Percentiles rank a stretch among this genome's conserved stretches.
Conservation (phyloP, 2,113 vertebrate genomes). For the Phrynocephalus versicolor region DNA sequence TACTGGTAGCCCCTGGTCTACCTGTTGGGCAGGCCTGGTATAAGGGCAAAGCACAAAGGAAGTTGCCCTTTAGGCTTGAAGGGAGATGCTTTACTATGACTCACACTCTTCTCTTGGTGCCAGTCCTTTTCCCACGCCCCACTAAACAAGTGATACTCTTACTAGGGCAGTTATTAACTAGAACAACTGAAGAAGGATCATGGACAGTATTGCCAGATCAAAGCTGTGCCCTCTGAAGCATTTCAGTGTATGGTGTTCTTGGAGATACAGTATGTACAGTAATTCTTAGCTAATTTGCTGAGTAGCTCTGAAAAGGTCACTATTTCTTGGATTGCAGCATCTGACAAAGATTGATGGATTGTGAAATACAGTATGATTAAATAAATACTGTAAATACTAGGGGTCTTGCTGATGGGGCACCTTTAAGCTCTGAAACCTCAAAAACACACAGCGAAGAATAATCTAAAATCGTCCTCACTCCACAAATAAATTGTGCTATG, state of each 20-base stretch:
- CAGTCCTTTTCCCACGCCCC: too few species aligned
- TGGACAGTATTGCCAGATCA: background rate
- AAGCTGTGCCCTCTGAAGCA: background rate
- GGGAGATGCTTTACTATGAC: too few species aligned
- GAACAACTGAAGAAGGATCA: background rate
- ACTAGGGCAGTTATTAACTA: background rate
- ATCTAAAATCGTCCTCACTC: background rate
- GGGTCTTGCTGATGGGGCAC: too few species aligned
- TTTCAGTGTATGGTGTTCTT: background rate
- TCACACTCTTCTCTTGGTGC: too few species aligned
- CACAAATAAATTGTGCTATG: background rate
- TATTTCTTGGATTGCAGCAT: background rate
- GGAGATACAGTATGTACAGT: background rate
- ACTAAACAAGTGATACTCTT: background rate
- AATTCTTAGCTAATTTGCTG: too few species aligned
- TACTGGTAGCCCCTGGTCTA: too few species aligned
- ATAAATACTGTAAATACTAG: background rate
- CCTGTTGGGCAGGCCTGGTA: too few species aligned
- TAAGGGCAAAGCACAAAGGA: background rate
- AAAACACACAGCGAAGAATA: too few species aligned
- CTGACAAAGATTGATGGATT: background rate
- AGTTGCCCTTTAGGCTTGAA: too few species aligned
- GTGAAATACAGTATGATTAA: background rate
- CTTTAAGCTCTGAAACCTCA: too few species aligned
- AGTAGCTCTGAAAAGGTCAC: background rate